Conservation (phyloP, 2,113 vertebrate species). For the Passer montanus region DNA sequence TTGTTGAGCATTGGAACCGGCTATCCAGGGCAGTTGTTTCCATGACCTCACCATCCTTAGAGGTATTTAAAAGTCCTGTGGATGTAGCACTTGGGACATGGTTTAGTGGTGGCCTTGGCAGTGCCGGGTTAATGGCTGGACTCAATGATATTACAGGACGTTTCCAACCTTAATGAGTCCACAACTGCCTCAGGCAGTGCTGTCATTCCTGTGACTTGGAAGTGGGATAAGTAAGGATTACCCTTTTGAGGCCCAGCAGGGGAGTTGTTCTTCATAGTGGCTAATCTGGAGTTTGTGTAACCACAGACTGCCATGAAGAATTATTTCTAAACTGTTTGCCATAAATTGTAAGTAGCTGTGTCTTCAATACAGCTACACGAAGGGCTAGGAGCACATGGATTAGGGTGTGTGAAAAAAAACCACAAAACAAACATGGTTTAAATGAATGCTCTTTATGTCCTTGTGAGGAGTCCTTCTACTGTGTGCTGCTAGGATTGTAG, state of each 20-base stretch:
- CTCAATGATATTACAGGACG: not conserved
- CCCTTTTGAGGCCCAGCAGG: accelerated
- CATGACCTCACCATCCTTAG: not conserved
- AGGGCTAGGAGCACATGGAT: not conserved
- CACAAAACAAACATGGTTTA: accelerated
- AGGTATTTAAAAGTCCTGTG: not conserved
- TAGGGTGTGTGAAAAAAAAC: accelerated
- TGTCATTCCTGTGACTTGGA: not conserved
- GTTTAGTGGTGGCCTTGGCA: not conserved
- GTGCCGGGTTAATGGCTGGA: not conserved
- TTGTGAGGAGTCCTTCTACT: not conserved
- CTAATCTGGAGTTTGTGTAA: not conserved
- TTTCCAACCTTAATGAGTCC: not conserved
- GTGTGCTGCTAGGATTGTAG: not conserved
- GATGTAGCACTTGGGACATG: not conserved
- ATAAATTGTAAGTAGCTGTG: not conserved
- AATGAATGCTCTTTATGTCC: not conserved
- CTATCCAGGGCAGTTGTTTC: not conserved
- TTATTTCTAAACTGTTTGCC: not conserved
- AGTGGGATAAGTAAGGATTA: not conserved
- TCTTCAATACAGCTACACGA: not conserved
- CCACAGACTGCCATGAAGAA: not conserved
- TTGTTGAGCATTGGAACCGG: not conserved
- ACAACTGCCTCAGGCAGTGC: not conserved
- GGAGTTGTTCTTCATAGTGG: not conserved